Percentiles rank a stretch among this genome's conserved stretches.
Conservation (phyloP, 1,140 invertebrate species). For the Drosophila sturtevanti region DNA sequence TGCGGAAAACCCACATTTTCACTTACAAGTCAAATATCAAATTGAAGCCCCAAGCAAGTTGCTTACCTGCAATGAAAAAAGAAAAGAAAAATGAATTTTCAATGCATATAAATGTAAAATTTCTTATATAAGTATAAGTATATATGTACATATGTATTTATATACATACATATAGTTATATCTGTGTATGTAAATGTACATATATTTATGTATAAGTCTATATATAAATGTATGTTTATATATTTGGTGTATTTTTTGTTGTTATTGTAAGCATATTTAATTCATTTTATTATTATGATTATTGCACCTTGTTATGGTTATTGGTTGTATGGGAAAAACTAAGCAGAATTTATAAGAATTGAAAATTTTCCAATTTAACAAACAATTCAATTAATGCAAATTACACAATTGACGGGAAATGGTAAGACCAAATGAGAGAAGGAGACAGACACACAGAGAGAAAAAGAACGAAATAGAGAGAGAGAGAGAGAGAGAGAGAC, state of each 20-base stretch:
- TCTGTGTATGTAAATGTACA: neutral
- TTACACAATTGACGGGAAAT: slow-evolving; percentile 44
- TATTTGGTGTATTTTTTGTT: slow-evolving; percentile 23
- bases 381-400: slow-evolving; percentile 80
- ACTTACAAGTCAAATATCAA: slow-evolving; percentile 32
- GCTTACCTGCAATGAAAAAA: neutral
- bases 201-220: too few species aligned
- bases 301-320: slow-evolving; percentile 61
- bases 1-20: slow-evolving; percentile 10
- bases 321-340: slow-evolving; percentile 42
- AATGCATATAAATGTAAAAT: neutral
- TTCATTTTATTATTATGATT: slow-evolving; percentile 78
- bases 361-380: slow-evolving; percentile 75
- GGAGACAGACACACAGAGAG: neutral
- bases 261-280: slow-evolving; percentile 70
- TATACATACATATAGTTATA: neutral
- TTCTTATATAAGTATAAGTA: too few species aligned
- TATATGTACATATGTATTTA: too few species aligned
- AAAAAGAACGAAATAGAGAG: neutral
- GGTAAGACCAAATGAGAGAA: slow-evolving; percentile 19
- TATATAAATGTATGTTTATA: neutral
- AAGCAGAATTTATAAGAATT: slow-evolving; percentile 57
- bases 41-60: slow-evolving; percentile 2
- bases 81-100: neutral
- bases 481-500: neutral